Evolutionary conservation across 1,140 invertebrate species (phyloP).

Genomic region (Drosophila nasuta): DNA sequence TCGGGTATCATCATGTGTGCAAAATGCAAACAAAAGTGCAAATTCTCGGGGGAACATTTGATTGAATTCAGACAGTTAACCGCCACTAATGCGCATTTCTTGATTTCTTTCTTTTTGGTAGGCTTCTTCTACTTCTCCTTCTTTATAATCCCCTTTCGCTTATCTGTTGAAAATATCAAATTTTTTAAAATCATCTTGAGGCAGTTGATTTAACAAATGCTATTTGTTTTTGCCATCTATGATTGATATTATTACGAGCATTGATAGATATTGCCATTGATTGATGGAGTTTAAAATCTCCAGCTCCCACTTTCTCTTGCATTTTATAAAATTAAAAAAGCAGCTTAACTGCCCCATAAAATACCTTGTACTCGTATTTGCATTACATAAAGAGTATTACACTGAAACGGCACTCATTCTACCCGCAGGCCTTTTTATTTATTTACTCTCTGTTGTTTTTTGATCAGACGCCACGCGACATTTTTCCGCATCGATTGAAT

Average conservation of each 20-base stretch:
- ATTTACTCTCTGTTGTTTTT: conserved; percentile 8
- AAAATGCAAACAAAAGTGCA: conserved; percentile 72
- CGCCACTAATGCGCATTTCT: conserved; percentile 74
- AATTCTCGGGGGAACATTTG: conserved; percentile 79
- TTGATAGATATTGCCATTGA: conserved; percentile 70
- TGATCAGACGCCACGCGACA: conserved; percentile 73
- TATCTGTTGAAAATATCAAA: conserved; percentile 78
- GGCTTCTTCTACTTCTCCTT: conserved; percentile 21
- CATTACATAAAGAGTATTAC: conserved; percentile 67
- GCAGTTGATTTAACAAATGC: conserved; percentile 76
- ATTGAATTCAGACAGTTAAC: conserved; percentile 79
- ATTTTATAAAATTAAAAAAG: conserved; percentile 78
- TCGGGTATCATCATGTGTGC: conserved; percentile 74
- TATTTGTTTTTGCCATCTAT: conserved; percentile 73
- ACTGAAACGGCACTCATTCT: conserved; percentile 24
- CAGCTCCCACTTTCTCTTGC: conserved; percentile 23
- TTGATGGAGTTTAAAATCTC: conserved; percentile 54
- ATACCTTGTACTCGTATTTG: conserved; percentile 54
- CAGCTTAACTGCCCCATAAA: conserved; percentile 53
- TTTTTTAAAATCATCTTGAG: conserved; percentile 71
- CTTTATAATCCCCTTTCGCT: conserved; percentile 44
- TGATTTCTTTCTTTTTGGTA: conserved; percentile 34
- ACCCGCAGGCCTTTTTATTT: conserved; percentile 49
- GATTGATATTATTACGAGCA: conserved; percentile 75
- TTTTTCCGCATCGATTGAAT: conserved; percentile 69